Evolutionary conservation across 2,888 invertebrate genomes (phyloP).

Genomic region (Branchellion lobata): DNA sequence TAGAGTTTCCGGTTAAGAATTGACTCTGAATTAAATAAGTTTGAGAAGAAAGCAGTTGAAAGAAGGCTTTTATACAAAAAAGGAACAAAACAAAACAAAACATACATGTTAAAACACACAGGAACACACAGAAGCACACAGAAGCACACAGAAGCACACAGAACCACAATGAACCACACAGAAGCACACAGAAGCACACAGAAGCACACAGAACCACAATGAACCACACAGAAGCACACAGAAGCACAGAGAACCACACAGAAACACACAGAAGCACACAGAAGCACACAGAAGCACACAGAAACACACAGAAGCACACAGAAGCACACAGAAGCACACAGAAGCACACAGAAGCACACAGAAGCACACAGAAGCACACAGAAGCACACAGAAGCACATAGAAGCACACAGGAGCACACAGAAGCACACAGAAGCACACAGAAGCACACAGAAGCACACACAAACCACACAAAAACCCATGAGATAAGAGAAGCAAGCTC

Average conservation of each 20-base stretch:
- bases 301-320: not conserved
- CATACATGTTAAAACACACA: not conserved
- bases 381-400: not conserved
- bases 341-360: not conserved
- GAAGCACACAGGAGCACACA: not conserved
- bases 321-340: not conserved
- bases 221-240: not conserved
- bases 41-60: no score
- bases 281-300: not conserved
- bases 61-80: not conserved
- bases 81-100: not conserved
- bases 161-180: no score
- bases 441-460: not conserved
- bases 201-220: not conserved
- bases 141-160: not conserved
- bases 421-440: no score
- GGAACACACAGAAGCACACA: not conserved
- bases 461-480: no score
- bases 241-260: not conserved
- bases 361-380: slow-evolving; percentile 8
- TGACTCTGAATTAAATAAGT: no score
- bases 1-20: no score
- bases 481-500: no score
- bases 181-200: no score
- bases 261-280: not conserved